Percentiles rank a stretch among this genome's conserved stretches.
Conservation (phyloP, 2,113 vertebrate genomes). For the Calyptomena viridis region DNA sequence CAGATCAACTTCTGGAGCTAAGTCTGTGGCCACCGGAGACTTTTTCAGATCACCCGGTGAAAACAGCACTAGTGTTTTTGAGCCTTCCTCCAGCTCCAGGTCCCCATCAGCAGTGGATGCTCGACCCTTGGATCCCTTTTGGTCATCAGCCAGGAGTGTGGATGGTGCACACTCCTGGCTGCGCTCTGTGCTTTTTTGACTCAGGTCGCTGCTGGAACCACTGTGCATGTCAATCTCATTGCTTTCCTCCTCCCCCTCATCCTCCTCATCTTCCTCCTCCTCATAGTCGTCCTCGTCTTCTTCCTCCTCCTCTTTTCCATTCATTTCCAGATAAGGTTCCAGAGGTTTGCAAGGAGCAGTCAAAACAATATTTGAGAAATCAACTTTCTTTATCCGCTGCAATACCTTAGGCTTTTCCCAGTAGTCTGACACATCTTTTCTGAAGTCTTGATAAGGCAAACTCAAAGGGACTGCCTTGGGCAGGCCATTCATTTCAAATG, state of each 20-base stretch:
- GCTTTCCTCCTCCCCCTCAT: slow-evolving; percentile 74
- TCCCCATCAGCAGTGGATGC: slow-evolving; percentile 87
- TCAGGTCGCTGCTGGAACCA: slow-evolving; percentile 86
- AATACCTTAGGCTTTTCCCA: slow-evolving; percentile 82
- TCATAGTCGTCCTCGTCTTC: slow-evolving; percentile 54
- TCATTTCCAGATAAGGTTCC: slow-evolving; percentile 66
- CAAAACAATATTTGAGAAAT: slow-evolving; percentile 88
- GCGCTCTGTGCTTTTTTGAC: slow-evolving; percentile 87
- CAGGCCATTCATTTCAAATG: slow-evolving; percentile 77
- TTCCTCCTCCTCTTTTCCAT: slow-evolving; percentile 55
- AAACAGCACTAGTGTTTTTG: slow-evolving; percentile 93
- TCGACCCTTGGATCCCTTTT: slow-evolving; percentile 80
- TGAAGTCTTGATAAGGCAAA: slow-evolving; percentile 88
- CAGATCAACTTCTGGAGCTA: slow-evolving; percentile 80
- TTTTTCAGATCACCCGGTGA: slow-evolving; percentile 94
- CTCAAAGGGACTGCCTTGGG: slow-evolving; percentile 80
- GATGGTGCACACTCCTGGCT: slow-evolving; percentile 92
- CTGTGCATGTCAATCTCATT: slow-evolving; percentile 80
- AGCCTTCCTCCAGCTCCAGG: slow-evolving; percentile 90
- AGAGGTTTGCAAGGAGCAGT: slow-evolving; percentile 73
- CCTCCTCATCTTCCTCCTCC: slow-evolving; percentile 64
- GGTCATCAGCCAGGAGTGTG: slow-evolving; percentile 91
- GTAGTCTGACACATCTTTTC: slow-evolving; percentile 81
- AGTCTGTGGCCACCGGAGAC: slow-evolving; percentile 81
- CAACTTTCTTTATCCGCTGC: slow-evolving; percentile 84